Conservation (phyloP, 2,797 vertebrate species). For the Meriones psammophilus region DNA sequence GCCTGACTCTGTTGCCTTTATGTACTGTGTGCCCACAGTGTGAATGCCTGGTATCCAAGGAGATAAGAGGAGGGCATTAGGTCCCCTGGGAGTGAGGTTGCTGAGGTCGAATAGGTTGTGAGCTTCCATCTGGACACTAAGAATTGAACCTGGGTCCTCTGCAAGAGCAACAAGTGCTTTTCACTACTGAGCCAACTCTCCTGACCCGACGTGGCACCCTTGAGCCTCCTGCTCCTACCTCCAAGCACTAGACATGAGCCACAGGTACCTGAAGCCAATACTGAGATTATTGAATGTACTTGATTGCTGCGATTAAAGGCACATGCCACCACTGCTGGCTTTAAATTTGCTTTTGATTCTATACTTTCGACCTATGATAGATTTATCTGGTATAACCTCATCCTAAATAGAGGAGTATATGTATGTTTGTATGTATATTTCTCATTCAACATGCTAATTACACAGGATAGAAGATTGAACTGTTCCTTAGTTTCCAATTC, state of each 20-base stretch:
- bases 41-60: not conserved
- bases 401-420: not conserved
- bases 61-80: not conserved
- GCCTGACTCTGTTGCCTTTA: not conserved
- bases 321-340: not conserved
- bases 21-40: not conserved
- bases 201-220: not conserved
- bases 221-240: not conserved
- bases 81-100: not conserved
- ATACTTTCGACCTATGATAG: not conserved
- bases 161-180: not conserved
- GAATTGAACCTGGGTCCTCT: not conserved
- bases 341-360: not conserved
- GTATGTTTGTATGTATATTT: not conserved
- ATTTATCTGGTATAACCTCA: not conserved
- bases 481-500: conserved; percentile 1
- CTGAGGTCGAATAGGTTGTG: not conserved
- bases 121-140: not conserved
- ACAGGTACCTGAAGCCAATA: not conserved
- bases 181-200: not conserved
- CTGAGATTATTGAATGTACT: not conserved
- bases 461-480: not conserved
- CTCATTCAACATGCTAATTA: not conserved
- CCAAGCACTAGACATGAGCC: not conserved
- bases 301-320: not conserved